Base-by-base conservation (phyloP, 2,797 vertebrate species). In the Adrianichthys oophorus region DNA sequence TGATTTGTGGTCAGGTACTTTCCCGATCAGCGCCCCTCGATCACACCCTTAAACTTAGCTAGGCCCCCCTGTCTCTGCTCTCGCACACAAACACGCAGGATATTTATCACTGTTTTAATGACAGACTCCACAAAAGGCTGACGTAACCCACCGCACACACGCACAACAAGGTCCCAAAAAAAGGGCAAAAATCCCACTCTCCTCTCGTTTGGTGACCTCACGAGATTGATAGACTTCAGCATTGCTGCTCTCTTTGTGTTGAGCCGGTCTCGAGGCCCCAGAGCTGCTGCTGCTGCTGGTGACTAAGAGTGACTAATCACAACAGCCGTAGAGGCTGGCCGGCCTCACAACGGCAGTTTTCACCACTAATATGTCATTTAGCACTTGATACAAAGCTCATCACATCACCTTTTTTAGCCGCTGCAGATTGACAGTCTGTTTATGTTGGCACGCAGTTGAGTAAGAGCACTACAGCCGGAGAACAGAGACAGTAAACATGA, bases 251-350 rank as follows among this genome's bases (percentile, higher is more conserved):
- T 57, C 85, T 82, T 89, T 90, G 89, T 89, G 74, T 73, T 82
- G 66, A 47, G 69, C 72, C 78, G 64, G 72, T 78, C 49, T 76
- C 48, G 66, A 79, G 76, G 82, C 70, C 68, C 65, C 12, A 2
- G 21, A 2, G 57, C 64, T 60, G 68, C 65, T 56, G 62, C 56
- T 48, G 71, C 73, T 70, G 73, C 53, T 59, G 72, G 23, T 76
- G 87, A 89, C 77, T 86, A 77, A 89, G 47, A 41, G 62, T 88
- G 86, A 87, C 59, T 78, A 85, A 89, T 85, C 65, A 85, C 69
- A 89, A 89, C 82, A 84, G 68, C 76, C 60, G 67, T 62, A 67
- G 64, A 77, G 76, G 61, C 68, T 8, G 61, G 69, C 64, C 52
- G 4, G 61, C 26, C 70, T 63, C 71, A 78, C 73, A 75, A 65